Evolutionary conservation across 2,113 vertebrate species (phyloP), one percentile per base, ranked within the genome.

Genomic region (Charina bottae): DNA sequence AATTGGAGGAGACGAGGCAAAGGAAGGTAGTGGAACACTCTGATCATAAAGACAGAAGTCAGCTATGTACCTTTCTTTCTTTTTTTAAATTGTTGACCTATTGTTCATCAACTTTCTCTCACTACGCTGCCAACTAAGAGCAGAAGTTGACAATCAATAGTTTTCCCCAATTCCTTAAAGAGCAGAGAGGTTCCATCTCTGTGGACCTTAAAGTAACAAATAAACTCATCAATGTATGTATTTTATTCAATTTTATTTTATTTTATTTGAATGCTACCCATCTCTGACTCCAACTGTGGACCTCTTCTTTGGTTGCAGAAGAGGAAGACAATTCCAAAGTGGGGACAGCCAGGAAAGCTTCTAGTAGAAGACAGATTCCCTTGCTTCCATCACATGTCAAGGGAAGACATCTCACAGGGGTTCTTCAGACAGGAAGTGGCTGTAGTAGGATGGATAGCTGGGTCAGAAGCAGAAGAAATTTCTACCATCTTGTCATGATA

Each of bases 21-120:
- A 19, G 68, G 33, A 87, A 37, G 87, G 83, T 93, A 95, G 90
- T 88, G 94, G 93, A 95, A 95, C 1, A 92, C 95, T 96, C 93
- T 95, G 96, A 97, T 96, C 94, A 95, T 68, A 56, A 96, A 95
- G 96, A 96, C 78, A 94, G 95, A 97, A 96, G 91, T 91, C 91
- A 85, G 92, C 95, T 93, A 94, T 93, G 90, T 92, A 96, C 95
- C 97, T 96, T 95, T 97, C 37, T 60, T 4, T 17, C 23, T 56
- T 55, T 97, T 59, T 96, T 97, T 97, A 97, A 98, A 98, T 97
- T 97, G 97, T 97, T 95, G 24, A 9, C 33, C 33, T 17, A 56
- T 49, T 23, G 12, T 12, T 88, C 6, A 19, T 23, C 83, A 64
- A 13, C 46, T 37, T 85, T 85, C 46, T 55, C 49, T 28, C 62